Evolutionary conservation across 1,140 invertebrate species (phyloP).

Genomic region (Philotrypesis tridentata): DNA sequence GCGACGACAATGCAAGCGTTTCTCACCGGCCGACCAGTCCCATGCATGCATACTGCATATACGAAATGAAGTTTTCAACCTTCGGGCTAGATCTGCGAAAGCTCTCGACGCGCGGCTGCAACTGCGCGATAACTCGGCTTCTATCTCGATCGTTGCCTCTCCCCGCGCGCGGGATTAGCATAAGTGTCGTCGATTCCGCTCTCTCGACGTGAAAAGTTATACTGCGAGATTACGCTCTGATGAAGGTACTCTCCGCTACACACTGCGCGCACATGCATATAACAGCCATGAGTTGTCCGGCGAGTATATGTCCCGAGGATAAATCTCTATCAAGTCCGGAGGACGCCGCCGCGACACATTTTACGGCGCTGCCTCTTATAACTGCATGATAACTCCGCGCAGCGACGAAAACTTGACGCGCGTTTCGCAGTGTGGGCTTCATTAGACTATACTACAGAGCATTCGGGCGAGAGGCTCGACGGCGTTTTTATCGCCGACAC

Average conservation of each 20-base stretch:
- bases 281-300: not conserved
- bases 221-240: too few species aligned
- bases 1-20: too few species aligned
- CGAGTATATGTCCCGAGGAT: conserved; percentile 1
- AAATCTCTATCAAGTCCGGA: conserved; percentile 13
- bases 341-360: not conserved
- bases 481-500: not conserved
- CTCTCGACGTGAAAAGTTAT: too few species aligned
- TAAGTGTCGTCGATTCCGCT: not conserved
- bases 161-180: not conserved
- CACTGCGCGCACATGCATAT: not conserved
- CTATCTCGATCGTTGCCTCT: too few species aligned
- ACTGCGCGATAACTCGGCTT: too few species aligned
- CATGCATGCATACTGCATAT: too few species aligned
- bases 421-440: not conserved
- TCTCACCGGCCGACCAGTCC: too few species aligned
- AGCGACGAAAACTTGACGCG: not conserved
- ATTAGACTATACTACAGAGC: not conserved
- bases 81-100: too few species aligned
- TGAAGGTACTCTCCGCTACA: too few species aligned
- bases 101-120: too few species aligned
- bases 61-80: too few species aligned
- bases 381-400: not conserved
- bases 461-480: not conserved
- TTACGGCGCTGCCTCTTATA: conserved; percentile 7